A percentile compares a stretch with the other conserved stretches of the same genome.
These are phyloP conservation scores for Zhengitettix transpicula DNA, from an alignment of 2,888 invertebrate species.

Conservation along the genomic window DNA sequence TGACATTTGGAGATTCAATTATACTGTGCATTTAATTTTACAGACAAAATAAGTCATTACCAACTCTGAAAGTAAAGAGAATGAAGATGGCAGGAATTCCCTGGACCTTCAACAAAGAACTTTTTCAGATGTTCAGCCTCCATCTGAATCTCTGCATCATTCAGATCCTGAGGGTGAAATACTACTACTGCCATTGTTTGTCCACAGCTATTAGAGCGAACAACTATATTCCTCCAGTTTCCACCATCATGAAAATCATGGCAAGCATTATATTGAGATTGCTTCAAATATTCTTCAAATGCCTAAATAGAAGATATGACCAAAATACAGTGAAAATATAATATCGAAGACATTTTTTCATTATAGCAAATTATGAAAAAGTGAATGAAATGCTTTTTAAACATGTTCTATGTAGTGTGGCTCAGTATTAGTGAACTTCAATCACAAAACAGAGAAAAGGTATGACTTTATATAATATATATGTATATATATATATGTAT, in stretches of 20 bases:
- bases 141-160: constrained; percentile 14
- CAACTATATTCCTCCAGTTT: constrained; percentile 32
- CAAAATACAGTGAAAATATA: not conserved
- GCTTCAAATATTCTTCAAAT: constrained; percentile 23
- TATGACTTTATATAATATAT: no score
- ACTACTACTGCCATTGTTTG: constrained; percentile 27
- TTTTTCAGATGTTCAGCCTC: constrained; percentile 16
- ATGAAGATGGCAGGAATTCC: constrained; percentile 13
- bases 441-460: no score
- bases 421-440: no score
- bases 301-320: constrained; percentile 14
- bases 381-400: not conserved
- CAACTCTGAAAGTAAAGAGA: constrained; percentile 20
- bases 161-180: constrained; percentile 25
- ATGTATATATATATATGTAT: no score
- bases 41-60: constrained; percentile 11
- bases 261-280: constrained; percentile 22
- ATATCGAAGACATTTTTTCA: not conserved
- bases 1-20: not conserved
- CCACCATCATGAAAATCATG: constrained; percentile 28
- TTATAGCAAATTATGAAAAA: no score
- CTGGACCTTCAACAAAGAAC: constrained; percentile 16
- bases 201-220: constrained; percentile 27
- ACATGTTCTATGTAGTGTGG: no score
- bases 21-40: not conserved